Percentiles rank a stretch among this genome's conserved stretches.
Conservation (phyloP, 2,888 invertebrate species). For the Diploptera punctata region DNA sequence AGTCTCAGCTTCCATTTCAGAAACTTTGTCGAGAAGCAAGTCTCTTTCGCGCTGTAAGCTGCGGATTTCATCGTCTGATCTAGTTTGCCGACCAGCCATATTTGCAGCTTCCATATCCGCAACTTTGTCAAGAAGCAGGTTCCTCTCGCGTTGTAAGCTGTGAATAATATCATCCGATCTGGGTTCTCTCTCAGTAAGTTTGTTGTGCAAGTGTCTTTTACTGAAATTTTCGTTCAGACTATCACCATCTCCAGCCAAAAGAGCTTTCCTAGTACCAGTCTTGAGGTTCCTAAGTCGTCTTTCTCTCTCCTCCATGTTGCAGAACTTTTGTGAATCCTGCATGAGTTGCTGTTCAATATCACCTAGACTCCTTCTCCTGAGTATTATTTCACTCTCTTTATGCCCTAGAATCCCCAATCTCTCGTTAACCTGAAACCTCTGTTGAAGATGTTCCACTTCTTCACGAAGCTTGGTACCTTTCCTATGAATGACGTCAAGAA, state of each 20-base stretch:
- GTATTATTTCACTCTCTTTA: conserved; percentile 49
- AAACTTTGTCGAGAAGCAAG: conserved; percentile 70
- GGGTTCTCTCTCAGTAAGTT: conserved; percentile 47
- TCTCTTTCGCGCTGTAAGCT: conserved; percentile 76
- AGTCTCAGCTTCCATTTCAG: conserved; percentile 80
- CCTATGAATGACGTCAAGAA: conserved; percentile 85
- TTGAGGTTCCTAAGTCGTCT: conserved; percentile 10
- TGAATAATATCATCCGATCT: conserved; percentile 61
- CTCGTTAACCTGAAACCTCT: conserved; percentile 65
- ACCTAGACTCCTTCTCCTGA: conserved; percentile 27
- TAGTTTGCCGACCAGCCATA: conserved; percentile 63
- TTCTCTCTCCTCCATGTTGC: conserved; percentile 13
- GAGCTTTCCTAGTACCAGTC: neutral
- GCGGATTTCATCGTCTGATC: conserved; percentile 61
- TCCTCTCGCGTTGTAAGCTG: conserved; percentile 73
- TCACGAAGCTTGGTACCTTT: conserved; percentile 66
- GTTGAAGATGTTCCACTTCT: conserved; percentile 55
- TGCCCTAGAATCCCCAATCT: conserved; percentile 45
- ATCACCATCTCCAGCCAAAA: neutral
- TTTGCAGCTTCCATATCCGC: conserved; percentile 81
- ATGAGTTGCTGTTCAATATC: conserved; percentile 15
- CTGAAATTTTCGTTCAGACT: neutral
- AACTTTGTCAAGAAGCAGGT: conserved; percentile 72
- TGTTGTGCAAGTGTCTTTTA: neutral
- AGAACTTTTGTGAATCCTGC: neutral